phyloP scores from a whole-genome alignment of 2,113 vertebrate species.

The Aphelocoma coerulescens region DNA sequence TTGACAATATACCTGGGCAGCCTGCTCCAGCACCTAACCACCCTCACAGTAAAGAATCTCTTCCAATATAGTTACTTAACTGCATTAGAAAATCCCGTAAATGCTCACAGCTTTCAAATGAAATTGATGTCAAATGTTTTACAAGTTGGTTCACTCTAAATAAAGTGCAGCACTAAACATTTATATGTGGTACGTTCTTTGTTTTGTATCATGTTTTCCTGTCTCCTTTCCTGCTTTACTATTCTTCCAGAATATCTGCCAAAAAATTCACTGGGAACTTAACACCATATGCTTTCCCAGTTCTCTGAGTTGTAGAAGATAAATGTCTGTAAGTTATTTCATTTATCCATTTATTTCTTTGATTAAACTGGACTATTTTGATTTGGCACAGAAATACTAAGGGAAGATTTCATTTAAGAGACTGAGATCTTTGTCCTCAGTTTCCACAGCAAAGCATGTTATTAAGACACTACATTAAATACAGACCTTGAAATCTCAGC shows the following conservation, averaged over 20 bases:
- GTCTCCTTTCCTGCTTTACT: background rate
- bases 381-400: background rate
- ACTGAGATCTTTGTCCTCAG: background rate
- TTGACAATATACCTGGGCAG: background rate
- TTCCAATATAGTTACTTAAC: background rate
- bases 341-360: background rate
- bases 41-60: background rate
- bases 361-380: background rate
- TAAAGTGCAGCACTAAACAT: background rate
- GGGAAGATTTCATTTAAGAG: background rate
- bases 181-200: background rate
- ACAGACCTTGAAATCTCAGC: background rate
- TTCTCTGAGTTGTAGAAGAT: background rate
- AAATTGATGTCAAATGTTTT: background rate
- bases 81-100: background rate
- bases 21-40: background rate
- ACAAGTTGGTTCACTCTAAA: background rate
- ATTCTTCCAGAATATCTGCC: background rate
- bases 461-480: constrained; percentile 28
- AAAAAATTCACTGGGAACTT: background rate
- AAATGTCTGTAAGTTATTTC: background rate
- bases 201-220: background rate
- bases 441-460: background rate
- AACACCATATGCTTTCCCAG: background rate
- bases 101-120: background rate